Percentiles rank a stretch among this genome's conserved stretches.
Conservation (phyloP, 2,113 vertebrate genomes). For the Hemichromis elongatus region DNA sequence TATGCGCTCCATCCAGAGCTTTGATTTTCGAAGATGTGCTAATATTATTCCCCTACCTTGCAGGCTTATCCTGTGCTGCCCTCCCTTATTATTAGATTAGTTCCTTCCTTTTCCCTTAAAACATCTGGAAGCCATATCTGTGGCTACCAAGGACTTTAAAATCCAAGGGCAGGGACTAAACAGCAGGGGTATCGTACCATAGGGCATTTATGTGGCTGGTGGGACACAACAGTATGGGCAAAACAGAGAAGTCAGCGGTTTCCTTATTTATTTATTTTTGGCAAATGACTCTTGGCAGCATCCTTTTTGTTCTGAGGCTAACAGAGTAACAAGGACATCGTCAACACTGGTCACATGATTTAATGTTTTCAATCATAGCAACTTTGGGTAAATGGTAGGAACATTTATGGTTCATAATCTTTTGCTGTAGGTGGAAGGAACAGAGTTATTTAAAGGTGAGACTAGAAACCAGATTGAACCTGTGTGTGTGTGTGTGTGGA, state of each 20-base stretch:
- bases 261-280: background rate
- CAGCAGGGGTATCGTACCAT: conserved; percentile 16
- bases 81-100: conserved; percentile 64
- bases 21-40: conserved; percentile 51
- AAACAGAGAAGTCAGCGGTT: conserved; percentile 22
- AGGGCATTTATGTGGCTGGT: conserved; percentile 31
- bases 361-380: background rate
- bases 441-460: background rate
- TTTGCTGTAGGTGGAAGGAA: background rate
- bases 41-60: conserved; percentile 58
- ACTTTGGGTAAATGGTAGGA: background rate
- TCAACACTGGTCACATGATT: background rate
- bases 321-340: background rate
- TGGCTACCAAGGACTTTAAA: conserved; percentile 46
- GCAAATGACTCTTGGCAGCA: background rate
- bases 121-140: conserved; percentile 70
- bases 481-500: background rate
- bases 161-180: conserved; percentile 24
- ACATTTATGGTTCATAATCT: background rate
- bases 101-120: conserved; percentile 43
- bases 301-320: background rate
- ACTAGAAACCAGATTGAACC: background rate
- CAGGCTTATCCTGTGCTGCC: conserved; percentile 34
- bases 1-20: background rate
- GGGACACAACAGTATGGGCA: conserved; percentile 43